Evolutionary conservation across 2,113 vertebrate genomes (phyloP), one percentile per base, ranked within the genome.

Genomic region (Eurypyga helias): DNA sequence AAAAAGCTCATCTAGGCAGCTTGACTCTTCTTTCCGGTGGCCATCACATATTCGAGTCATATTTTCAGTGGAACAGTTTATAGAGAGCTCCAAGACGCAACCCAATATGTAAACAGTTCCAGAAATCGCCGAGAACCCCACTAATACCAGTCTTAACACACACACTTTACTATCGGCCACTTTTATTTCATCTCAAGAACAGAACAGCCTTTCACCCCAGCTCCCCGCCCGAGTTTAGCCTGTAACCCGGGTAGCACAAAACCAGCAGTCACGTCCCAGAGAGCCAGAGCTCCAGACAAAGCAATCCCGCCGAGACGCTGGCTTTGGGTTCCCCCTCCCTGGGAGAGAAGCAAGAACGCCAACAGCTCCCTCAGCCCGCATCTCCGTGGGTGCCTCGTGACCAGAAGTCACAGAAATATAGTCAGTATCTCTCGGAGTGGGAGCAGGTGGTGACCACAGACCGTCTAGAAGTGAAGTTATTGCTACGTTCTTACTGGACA

Each of bases 171-270:
- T 90, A 34, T 77, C 62, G 75, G 88, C 94, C 85, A 86, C 79
- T 66, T 94, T 93, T 90, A 95, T 95, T 96, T 87, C 62, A 95
- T 95, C 95, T 87, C 62, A 86, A 83, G 83, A 83, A 88, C 45
- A 90, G 72, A 92, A 78, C 13, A 87, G 62, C 70, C 66, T 79
- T 66, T 55, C 33, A 83, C 13, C 62, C 87, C 79, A 92, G 65
- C 60, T 41, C 71, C 24, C 52, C 72, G 55, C 1, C 1, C 2
- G 18, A 90, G 57, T n/a, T 82, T 9, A 51, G 45, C 34, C 36
- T 29, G 31, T 28, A 34, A 85, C 43, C 69, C 55, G 9, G 33
- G 71, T 31, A 86, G 69, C 43, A 93, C 36, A 52, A 25, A 33
- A 76, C 1, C 45, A 73, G 51, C 71, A 76, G 34, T 41, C n/a